phyloP scores from a whole-genome alignment of 2,113 vertebrate species.

The Capreolus pygargus region DNA sequence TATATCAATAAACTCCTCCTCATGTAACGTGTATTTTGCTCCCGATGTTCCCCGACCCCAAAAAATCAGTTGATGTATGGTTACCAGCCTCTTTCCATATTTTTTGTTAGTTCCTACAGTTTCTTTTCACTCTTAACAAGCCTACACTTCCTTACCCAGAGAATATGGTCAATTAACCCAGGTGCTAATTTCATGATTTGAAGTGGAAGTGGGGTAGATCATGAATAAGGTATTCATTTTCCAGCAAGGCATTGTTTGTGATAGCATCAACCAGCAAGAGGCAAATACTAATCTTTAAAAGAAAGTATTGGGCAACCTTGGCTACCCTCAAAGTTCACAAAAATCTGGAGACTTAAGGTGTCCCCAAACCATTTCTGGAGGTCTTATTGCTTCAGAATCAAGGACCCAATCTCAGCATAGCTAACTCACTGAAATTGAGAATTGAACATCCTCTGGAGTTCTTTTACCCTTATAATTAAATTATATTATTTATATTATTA shows the following conservation, averaged over 20 bases:
- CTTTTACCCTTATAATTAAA: not conserved
- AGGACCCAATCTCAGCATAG: not conserved
- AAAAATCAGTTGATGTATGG: not conserved
- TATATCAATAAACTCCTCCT: not conserved
- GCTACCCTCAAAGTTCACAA: not conserved
- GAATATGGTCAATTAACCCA: not conserved
- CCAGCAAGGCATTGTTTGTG: not conserved
- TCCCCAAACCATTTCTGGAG: not conserved
- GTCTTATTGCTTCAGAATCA: not conserved
- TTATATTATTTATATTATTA: no score
- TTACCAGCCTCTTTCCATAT: not conserved
- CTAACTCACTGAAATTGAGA: not conserved
- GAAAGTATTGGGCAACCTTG: not conserved
- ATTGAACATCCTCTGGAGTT: not conserved
- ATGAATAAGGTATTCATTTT: not conserved
- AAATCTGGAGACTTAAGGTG: not conserved
- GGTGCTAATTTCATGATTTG: not conserved
- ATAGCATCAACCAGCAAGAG: not conserved
- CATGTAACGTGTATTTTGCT: not conserved
- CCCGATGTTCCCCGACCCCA: not conserved
- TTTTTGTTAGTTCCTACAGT: not conserved
- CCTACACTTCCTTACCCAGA: not conserved
- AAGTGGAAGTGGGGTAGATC: not conserved
- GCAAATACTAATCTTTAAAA: not conserved
- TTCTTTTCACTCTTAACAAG: not conserved